Base-by-base conservation (phyloP, 2,113 vertebrate genomes). In the Cettia cetti region DNA sequence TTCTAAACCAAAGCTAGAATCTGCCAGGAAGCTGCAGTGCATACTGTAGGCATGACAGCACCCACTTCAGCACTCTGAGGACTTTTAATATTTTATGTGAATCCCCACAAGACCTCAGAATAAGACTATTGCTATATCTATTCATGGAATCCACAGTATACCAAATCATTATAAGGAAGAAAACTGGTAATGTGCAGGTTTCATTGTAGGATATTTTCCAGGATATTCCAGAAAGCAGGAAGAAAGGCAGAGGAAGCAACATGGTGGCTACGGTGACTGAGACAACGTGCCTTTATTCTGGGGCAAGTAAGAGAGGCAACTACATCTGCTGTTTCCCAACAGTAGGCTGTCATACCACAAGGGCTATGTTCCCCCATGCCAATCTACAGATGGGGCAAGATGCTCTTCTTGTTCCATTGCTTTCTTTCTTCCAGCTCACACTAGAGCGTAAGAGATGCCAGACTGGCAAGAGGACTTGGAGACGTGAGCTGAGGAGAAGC, bases 201-300 rank as follows among this genome's bases (percentile, higher is more conserved):
- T 86, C 6, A 8, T 27, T 50, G 11, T 11, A 89, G 33, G n/a
- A 19, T 78, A 7, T 39, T 94, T 66, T 82, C n/a, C 30, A 78
- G 47, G 56, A 54, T 9, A 15, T 50, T 86, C 30, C 79, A 82
- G 27, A 50, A 79, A 47, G 7, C 7, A 4, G 16, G 6, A 71
- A 88, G 30, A 19, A 63, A 76, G 17, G 42, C 21, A 35, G 7
- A 7, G 65, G 86, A 72, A 82, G 69, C 15, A 92, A 27, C 5
- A 10, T 39, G 35, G 42, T 21, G 30, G 26, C 20, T 63, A 10
- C 2, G 2, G 53, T 64, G 44, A 82, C 56, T 52, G 31, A 68
- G 24, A 75, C 0, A 4, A 53, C 0, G 0, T 33, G 64, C 15
- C 20, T 50, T 23, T 39, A 27, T 44, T 39, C 39, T 59, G 40